These are phyloP conservation scores for Brotula barbata DNA, from an alignment of 2,797 vertebrate genomes.

Conservation along the genomic window DNA sequence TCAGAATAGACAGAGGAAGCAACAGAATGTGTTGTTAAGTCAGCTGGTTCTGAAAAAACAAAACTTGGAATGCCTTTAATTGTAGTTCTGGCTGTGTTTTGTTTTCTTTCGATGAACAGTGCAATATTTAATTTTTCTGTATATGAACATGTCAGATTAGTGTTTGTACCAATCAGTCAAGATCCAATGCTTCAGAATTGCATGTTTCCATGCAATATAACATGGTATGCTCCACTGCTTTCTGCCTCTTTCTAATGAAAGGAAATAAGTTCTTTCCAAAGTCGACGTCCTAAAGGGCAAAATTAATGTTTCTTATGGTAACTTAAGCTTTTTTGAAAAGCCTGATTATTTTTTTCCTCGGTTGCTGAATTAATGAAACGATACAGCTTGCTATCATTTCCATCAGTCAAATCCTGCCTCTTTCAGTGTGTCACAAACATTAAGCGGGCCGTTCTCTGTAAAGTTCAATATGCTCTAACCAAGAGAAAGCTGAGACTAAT, in stretches of 20 bases:
- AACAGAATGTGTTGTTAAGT: slow-evolving; percentile 13
- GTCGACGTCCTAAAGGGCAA: slow-evolving; percentile 1
- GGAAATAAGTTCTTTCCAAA: slow-evolving; percentile 9
- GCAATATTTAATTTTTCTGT: slow-evolving; percentile 21
- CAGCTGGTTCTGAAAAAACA: slow-evolving; percentile 18
- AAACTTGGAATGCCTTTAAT: slow-evolving; percentile 53
- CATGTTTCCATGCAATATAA: slow-evolving; percentile 11
- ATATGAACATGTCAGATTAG: slow-evolving; percentile 8
- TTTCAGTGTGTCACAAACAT: slow-evolving; percentile 20
- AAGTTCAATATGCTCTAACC: not conserved
- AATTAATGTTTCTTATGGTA: slow-evolving; percentile 32
- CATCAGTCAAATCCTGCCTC: too few species aligned
- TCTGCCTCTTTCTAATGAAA: slow-evolving; percentile 2
- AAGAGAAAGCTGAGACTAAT: not conserved
- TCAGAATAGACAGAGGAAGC: slow-evolving; percentile 4
- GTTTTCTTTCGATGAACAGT: not conserved
- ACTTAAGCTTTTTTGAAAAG: slow-evolving; percentile 4
- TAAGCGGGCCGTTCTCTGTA: not conserved
- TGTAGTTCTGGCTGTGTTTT: too few species aligned
- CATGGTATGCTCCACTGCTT: not conserved
- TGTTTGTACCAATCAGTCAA: slow-evolving; percentile 23
- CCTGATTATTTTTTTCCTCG: slow-evolving; percentile 11
- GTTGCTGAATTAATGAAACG: not conserved
- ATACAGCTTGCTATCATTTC: not conserved
- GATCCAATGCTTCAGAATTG: slow-evolving; percentile 9